phyloP scores from a whole-genome alignment of 92 coral and sea anemone species.

The Paramuricea clavata region DNA sequence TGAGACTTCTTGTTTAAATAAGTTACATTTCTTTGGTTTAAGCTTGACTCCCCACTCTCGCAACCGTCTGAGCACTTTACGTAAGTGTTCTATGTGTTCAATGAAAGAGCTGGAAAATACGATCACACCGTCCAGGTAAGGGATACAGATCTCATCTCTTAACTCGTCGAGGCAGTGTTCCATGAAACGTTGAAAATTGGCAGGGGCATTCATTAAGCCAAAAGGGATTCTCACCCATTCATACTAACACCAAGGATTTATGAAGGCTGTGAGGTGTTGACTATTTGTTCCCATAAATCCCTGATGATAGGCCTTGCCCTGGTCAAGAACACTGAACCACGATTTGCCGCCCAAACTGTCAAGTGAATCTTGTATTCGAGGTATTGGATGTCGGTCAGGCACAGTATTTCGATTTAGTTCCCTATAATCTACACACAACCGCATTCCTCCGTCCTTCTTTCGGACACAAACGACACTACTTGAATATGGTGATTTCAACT shows the following conservation, averaged over 20 bases:
- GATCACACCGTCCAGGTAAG: conserved; percentile 50
- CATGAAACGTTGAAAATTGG: conserved; percentile 53
- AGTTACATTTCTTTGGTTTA: not conserved
- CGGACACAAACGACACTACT: too few species aligned
- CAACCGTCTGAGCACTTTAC: not conserved
- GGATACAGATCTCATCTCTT: conserved; percentile 48
- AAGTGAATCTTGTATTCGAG: too few species aligned
- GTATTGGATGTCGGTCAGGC: too few species aligned
- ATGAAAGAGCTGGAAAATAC: conserved; percentile 38
- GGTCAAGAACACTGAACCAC: too few species aligned
- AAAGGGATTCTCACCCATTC: conserved; percentile 55
- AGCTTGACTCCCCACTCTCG: not conserved
- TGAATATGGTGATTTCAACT: too few species aligned
- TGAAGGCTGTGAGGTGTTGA: conserved; percentile 48
- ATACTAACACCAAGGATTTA: conserved; percentile 54
- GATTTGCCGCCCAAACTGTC: too few species aligned
- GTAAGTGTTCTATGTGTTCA: conserved; percentile 44
- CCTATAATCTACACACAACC: too few species aligned
- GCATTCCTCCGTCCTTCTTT: too few species aligned
- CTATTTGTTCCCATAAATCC: conserved; percentile 42
- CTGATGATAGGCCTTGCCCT: conserved; percentile 51
- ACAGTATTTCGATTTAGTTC: too few species aligned
- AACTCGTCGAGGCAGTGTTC: conserved; percentile 39
- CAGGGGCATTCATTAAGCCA: conserved; percentile 58
- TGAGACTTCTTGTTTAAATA: not conserved